These are phyloP conservation scores for Apaloderma vittatum DNA, from an alignment of 2,113 vertebrate species.

Conservation along the genomic window DNA sequence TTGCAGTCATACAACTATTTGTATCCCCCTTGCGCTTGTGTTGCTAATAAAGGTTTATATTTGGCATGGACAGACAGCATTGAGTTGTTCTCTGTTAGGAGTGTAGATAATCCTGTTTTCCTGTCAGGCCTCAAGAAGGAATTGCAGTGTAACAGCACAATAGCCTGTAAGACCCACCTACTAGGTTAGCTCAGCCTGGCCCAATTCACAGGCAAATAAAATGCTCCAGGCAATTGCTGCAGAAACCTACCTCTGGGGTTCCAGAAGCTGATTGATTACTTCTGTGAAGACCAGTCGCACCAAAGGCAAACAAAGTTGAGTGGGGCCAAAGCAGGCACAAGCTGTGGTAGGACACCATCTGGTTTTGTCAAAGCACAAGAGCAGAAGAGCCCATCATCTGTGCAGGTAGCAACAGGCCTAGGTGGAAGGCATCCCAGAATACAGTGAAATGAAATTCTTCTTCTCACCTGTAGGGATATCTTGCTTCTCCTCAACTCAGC, in stretches of 20 bases:
- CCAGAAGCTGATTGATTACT: neutral
- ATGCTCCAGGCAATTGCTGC: neutral
- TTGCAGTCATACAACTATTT: neutral
- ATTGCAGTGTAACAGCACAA: neutral
- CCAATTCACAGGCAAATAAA: neutral
- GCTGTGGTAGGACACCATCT: neutral
- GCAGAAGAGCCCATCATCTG: neutral
- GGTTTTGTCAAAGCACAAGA: neutral
- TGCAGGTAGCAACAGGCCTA: neutral
- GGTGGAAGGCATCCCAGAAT: neutral
- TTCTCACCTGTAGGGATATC: neutral
- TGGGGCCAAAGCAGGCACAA: neutral
- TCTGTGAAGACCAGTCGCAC: neutral
- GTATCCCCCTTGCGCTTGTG: neutral
- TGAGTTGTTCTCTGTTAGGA: neutral
- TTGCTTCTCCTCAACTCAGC: neutral
- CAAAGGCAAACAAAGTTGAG: neutral
- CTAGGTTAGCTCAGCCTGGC: neutral
- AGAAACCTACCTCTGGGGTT: neutral
- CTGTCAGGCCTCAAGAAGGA: neutral
- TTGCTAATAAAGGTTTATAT: slow-evolving; percentile 58
- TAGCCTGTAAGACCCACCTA: neutral
- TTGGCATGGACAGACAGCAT: neutral
- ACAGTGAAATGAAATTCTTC: neutral
- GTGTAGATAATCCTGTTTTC: neutral